These are phyloP conservation scores for Melinaea marsaeus DNA, from an alignment of 2,888 invertebrate species.

Conservation along the genomic window DNA sequence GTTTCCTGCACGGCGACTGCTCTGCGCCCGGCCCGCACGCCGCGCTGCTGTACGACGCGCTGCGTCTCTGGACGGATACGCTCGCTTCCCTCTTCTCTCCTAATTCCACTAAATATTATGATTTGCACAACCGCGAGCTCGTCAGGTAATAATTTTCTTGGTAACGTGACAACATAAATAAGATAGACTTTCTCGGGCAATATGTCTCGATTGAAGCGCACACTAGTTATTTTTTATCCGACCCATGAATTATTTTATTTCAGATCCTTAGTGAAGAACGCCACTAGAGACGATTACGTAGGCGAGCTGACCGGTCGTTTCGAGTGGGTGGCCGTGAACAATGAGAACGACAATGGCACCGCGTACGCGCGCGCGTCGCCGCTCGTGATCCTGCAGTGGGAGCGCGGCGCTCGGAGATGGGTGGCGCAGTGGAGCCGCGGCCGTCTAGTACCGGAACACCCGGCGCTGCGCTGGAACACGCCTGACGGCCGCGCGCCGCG, in stretches of 20 bases:
- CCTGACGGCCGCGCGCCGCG: constrained; percentile 81
- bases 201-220: neutral
- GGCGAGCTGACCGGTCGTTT: constrained; percentile 56
- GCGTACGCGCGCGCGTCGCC: constrained; percentile 35
- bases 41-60: constrained; percentile 59
- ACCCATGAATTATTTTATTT: constrained; percentile 5
- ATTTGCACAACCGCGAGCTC: constrained; percentile 48
- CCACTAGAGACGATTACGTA: constrained; percentile 37
- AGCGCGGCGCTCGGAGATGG: constrained; percentile 66
- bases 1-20: constrained; percentile 26
- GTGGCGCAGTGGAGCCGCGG: constrained; percentile 85
- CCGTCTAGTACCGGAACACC: constrained; percentile 86
- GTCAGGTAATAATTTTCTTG: constrained; percentile 38
- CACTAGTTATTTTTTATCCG: neutral
- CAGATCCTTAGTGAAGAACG: constrained; percentile 42
- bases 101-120: constrained; percentile 47
- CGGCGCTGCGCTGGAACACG: constrained; percentile 81
- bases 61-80: constrained; percentile 55
- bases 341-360: constrained; percentile 21
- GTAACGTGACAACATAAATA: too few relatives aligned
- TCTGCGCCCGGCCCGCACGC: constrained; percentile 42
- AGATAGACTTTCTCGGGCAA: neutral
- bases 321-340: constrained; percentile 42
- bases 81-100: constrained; percentile 42
- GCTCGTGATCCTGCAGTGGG: constrained; percentile 80